phyloP scores from a whole-genome alignment of 2,888 invertebrate genomes.

The Cephus spinipes region DNA sequence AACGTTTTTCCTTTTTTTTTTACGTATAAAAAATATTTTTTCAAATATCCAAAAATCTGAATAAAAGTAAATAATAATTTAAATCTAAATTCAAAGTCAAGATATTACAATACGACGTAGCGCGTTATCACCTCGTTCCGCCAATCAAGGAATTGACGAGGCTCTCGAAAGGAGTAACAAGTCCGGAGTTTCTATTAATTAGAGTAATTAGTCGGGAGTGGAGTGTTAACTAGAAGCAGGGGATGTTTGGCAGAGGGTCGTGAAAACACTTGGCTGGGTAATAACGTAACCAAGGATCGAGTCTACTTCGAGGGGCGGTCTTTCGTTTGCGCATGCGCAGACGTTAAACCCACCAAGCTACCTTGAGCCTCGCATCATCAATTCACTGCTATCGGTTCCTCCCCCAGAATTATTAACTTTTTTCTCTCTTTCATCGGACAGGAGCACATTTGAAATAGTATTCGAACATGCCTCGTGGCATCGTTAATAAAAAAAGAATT shows the following conservation, averaged over 20 bases:
- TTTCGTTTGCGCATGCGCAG: conserved; percentile 56
- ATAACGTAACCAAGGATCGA: conserved; percentile 46
- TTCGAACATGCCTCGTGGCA: conserved; percentile 2
- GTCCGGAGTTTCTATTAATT: conserved; percentile 52
- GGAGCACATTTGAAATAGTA: background rate
- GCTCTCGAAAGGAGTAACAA: background rate
- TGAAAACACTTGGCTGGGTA: conserved; percentile 25
- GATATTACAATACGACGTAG: too few relatives aligned
- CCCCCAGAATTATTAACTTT: conserved; percentile 4
- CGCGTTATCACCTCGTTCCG: background rate
- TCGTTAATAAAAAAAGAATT: background rate
- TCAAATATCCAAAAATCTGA: too few relatives aligned
- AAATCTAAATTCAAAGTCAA: too few relatives aligned
- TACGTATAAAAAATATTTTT: too few relatives aligned
- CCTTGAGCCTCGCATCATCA: background rate
- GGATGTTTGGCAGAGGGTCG: conserved; percentile 39
- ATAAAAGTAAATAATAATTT: too few relatives aligned
- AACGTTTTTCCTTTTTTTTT: too few relatives aligned
- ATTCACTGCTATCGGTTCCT: background rate
- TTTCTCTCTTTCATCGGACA: conserved; percentile 1
- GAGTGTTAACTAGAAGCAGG: conserved; percentile 60
- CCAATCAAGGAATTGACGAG: background rate
- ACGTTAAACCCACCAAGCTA: background rate
- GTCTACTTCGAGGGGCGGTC: conserved; percentile 50
- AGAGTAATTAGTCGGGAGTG: conserved; percentile 60